phyloP scores from a whole-genome alignment of 2,797 vertebrate species.

The Anguilla megastoma region DNA sequence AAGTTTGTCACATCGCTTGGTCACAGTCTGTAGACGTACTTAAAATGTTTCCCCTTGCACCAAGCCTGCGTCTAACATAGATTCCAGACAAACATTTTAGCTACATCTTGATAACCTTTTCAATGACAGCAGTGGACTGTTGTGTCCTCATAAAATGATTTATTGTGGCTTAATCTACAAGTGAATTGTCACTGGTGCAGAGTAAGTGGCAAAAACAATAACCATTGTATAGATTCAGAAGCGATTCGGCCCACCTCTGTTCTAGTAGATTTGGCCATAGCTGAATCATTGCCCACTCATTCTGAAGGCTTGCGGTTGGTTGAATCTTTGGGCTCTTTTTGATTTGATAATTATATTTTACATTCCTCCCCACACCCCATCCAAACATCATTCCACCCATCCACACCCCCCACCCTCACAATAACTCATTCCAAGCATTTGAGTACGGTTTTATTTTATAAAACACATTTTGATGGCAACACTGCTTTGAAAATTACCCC shows the following conservation, averaged over 20 bases:
- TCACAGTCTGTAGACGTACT: not conserved
- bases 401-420: not conserved
- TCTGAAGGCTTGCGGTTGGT: not conserved
- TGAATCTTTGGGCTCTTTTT: not conserved
- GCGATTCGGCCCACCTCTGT: not conserved
- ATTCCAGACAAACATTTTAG: not conserved
- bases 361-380: not conserved
- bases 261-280: not conserved
- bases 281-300: not conserved
- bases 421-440: slow-evolving; percentile 21
- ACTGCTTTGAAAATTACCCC: slow-evolving; percentile 26
- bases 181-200: not conserved
- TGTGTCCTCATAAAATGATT: not conserved
- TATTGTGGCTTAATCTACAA: not conserved
- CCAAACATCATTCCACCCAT: not conserved
- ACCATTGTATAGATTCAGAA: not conserved
- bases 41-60: not conserved
- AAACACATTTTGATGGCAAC: slow-evolving; percentile 31
- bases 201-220: not conserved
- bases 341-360: not conserved
- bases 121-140: not conserved
- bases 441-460: slow-evolving; percentile 34
- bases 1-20: not conserved
- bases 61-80: not conserved
- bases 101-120: not conserved